Evolutionary conservation across 2,888 invertebrate species (phyloP).

Genomic region (Sesamia inferens): DNA sequence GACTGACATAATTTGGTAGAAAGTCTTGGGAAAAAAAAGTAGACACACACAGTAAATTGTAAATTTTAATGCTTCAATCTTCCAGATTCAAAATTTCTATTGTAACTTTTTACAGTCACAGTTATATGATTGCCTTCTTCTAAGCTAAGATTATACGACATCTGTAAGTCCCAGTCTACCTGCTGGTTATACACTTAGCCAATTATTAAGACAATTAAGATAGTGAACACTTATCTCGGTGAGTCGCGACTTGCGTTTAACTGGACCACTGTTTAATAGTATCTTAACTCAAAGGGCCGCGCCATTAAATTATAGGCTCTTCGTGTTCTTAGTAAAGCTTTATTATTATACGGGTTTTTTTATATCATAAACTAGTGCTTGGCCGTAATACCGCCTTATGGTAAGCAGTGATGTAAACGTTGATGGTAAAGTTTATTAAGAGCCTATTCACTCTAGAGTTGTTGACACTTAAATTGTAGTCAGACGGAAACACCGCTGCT

Average conservation of each 20-base stretch:
- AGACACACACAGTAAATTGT: neutral
- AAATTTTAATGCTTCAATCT: neutral
- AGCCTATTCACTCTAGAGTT: too few relatives aligned
- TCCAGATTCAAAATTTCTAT: neutral
- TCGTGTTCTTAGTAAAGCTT: neutral
- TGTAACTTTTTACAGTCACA: neutral
- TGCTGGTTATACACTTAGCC: slow-evolving; percentile 34
- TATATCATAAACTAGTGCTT: too few relatives aligned
- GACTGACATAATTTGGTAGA: neutral
- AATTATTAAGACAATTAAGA: slow-evolving; percentile 77
- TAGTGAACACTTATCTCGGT: slow-evolving; percentile 71
- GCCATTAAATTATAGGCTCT: slow-evolving; percentile 34
- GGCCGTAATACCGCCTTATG: too few relatives aligned
- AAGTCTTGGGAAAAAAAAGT: neutral
- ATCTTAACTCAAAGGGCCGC: slow-evolving; percentile 53
- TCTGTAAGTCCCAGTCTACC: neutral
- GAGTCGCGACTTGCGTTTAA: slow-evolving; percentile 56
- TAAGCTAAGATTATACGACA: neutral
- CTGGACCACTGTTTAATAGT: slow-evolving; percentile 46
- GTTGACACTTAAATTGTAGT: too few relatives aligned
- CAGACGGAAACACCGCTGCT: too few relatives aligned
- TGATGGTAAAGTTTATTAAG: too few relatives aligned
- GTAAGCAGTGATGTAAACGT: too few relatives aligned
- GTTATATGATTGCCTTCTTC: neutral
- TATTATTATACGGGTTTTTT: neutral